A percentile compares a stretch with the other conserved stretches of the same genome.
Conservation (phyloP, 2,113 vertebrate genomes). For the Tragelaphus imberbis region DNA sequence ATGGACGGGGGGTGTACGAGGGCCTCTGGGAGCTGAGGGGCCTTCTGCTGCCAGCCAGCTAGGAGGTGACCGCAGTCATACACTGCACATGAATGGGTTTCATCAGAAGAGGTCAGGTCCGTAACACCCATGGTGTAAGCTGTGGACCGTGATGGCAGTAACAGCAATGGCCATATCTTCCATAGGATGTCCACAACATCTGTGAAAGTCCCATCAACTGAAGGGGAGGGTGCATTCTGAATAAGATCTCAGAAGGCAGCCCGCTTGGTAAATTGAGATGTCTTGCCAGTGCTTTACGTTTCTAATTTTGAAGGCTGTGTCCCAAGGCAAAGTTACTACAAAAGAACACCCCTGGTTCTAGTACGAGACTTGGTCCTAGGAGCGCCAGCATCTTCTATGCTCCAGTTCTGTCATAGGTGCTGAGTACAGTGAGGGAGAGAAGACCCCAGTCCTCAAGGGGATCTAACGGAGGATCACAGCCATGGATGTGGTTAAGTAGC, state of each 20-base stretch:
- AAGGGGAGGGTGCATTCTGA: not conserved
- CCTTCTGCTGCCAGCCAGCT: not conserved
- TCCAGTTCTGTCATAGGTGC: not conserved
- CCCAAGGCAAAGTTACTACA: not conserved
- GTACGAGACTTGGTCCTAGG: not conserved
- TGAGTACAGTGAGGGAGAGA: not conserved
- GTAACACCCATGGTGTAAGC: not conserved
- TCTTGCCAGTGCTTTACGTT: not conserved
- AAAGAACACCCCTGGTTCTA: not conserved
- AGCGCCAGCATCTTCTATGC: fast-evolving
- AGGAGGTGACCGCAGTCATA: not conserved
- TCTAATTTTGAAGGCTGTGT: not conserved
- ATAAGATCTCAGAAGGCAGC: not conserved
- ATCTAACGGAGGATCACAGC: not conserved
- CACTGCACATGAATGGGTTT: not conserved
- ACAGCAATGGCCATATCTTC: fast-evolving
- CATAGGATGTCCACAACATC: no score
- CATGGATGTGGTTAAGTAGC: not conserved
- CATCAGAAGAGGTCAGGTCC: not conserved
- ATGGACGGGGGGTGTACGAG: fast-evolving
- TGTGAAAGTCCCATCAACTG: no score
- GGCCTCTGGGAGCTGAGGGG: fast-evolving
- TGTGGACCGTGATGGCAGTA: not conserved
- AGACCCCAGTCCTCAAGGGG: not conserved
- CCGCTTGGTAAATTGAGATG: not conserved